Evolutionary conservation across 2,113 vertebrate species (phyloP), one percentile per base, ranked within the genome.

Genomic region (Pomatostomus ruficeps): DNA sequence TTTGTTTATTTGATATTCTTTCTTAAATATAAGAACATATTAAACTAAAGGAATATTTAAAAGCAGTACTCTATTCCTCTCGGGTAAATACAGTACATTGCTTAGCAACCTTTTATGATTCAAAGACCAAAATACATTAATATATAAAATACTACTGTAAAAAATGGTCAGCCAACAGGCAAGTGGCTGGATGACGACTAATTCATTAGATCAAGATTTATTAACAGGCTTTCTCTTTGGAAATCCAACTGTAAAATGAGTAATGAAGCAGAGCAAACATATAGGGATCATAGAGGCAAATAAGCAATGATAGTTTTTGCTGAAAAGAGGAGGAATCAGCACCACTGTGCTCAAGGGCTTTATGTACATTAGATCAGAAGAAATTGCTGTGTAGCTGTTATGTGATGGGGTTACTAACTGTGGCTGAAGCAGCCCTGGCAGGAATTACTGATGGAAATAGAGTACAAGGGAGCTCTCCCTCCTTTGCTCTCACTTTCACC

Each of bases 301-400:
- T 22, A 89, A 24, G 7, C 54, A 88, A 70, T 76, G 67, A 82
- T 61, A 65, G 31, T 13, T 76, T 36, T 76, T 67, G 73, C 88
- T 73, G 49, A 66, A 91, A 95, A 95, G 21, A 66, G 16, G 49
- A 85, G 45, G 67, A 85, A 93, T 94, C 94, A 88, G 67, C 67
- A 88, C 46, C 77, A 28, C 8, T 89, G 9, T 91, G 59, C 52
- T 89, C 57, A 35, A 42, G 48, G 59, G n/a, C 2, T 91, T 81
- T 78, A 74, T 61, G 36, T 61, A 85, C 52, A 24, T 67, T 48
- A 61, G 66, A 79, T 63, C 70, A 68, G 74, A 85, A 95, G 62
- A 82, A 89, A 82, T 49, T 88, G 49, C 77, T 88, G 40, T 1
- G 4, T 72, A 74, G 43, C 24, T 63, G 3, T 78, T 94, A 91